A percentile compares a stretch with the other conserved stretches of the same genome.
phyloP scores from a whole-genome alignment of 2,888 invertebrate genomes.

The Tolmerus cingulatus region DNA sequence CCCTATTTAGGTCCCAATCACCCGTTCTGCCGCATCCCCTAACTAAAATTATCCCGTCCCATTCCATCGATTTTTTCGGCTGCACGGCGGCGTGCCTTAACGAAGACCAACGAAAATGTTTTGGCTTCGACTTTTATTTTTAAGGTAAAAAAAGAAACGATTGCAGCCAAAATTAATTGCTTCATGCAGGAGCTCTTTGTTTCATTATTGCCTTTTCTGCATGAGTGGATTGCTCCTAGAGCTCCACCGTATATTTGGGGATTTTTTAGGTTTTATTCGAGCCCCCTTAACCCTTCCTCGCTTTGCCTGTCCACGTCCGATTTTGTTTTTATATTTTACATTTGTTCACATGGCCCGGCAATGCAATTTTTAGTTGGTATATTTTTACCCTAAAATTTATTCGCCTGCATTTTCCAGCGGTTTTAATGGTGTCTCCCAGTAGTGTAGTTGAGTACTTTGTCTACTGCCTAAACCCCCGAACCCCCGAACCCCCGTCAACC shows the following conservation, averaged over 20 bases:
- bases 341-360: not conserved
- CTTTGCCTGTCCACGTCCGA: not conserved
- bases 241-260: not conserved
- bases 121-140: not conserved
- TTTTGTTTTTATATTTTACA: not conserved
- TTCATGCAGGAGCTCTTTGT: slow-evolving; percentile 1
- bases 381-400: not conserved
- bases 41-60: not conserved
- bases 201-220: slow-evolving; percentile 16
- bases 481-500: too few relatives aligned
- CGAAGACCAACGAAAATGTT: not conserved
- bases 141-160: not conserved
- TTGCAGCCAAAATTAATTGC: slow-evolving; percentile 6
- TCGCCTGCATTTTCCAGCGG: not conserved
- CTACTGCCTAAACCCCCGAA: not conserved
- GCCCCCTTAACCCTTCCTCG: not conserved
- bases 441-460: not conserved
- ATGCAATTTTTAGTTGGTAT: not conserved
- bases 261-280: not conserved
- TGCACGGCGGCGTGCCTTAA: not conserved
- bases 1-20: not conserved
- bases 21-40: not conserved
- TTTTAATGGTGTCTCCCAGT: not conserved
- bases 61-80: not conserved
- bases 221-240: not conserved